Evolutionary conservation across 2,797 vertebrate genomes (phyloP).

Genomic region (Chelon labrosus): DNA sequence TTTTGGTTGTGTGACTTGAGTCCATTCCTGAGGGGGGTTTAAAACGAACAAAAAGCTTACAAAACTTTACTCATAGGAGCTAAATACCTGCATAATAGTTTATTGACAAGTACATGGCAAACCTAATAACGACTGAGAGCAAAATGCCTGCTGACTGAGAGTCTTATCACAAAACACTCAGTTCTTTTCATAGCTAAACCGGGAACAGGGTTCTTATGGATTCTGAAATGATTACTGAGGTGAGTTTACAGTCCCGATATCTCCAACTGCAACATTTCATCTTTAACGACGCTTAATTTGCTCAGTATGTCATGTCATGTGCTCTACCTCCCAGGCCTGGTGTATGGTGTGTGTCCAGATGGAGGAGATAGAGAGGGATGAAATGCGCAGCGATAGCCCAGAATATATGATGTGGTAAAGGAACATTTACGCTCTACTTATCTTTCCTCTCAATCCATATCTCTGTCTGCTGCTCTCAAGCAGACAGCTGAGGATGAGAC

Average conservation of each 20-base stretch:
- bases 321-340: slow-evolving; percentile 26
- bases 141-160: not conserved
- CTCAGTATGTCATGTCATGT: slow-evolving; percentile 54
- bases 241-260: slow-evolving; percentile 46
- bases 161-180: slow-evolving; percentile 30
- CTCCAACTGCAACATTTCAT: slow-evolving; percentile 65
- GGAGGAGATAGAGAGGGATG: slow-evolving; percentile 49
- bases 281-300: slow-evolving; percentile 63
- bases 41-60: too few relatives aligned
- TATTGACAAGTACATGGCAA: not conserved
- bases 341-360: slow-evolving; percentile 51
- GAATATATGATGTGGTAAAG: slow-evolving; percentile 70
- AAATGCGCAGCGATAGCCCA: slow-evolving; percentile 44
- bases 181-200: slow-evolving; percentile 16
- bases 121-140: not conserved
- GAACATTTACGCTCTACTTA: slow-evolving; percentile 70
- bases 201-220: slow-evolving; percentile 25
- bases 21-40: not conserved
- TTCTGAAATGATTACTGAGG: slow-evolving; percentile 43
- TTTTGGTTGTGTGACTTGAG: too few relatives aligned
- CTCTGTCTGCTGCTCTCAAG: slow-evolving; percentile 55
- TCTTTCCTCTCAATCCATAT: slow-evolving; percentile 58
- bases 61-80: not conserved
- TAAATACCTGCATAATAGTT: not conserved
- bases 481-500: slow-evolving; percentile 59